A percentile compares a stretch with the other conserved stretches of the same genome.
These are phyloP conservation scores for Apaloderma vittatum DNA, from an alignment of 2,113 vertebrate species.

Conservation along the genomic window DNA sequence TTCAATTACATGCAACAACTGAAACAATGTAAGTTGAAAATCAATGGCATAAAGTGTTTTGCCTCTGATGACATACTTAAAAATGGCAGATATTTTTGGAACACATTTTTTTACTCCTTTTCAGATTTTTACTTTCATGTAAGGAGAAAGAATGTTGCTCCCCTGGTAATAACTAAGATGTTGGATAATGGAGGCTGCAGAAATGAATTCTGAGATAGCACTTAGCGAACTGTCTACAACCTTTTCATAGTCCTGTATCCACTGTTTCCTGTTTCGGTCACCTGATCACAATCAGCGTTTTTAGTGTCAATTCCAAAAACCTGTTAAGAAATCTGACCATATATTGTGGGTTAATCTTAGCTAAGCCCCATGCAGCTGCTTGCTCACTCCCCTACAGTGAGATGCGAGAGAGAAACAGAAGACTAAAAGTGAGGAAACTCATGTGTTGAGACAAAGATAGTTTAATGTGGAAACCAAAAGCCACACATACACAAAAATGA, in stretches of 20 bases:
- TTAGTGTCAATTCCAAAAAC: neutral
- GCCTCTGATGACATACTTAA: neutral
- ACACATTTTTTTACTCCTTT: neutral
- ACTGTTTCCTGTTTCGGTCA: neutral
- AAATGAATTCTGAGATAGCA: neutral
- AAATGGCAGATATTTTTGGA: neutral
- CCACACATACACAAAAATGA: neutral
- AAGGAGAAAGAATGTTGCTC: neutral
- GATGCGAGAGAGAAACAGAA: neutral
- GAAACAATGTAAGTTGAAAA: neutral
- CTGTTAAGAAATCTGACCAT: neutral
- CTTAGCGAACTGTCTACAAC: neutral
- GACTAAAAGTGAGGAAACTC: neutral
- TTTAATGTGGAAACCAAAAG: neutral
- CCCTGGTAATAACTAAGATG: neutral
- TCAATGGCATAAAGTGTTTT: neutral
- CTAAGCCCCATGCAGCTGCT: accelerated
- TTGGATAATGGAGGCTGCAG: accelerated
- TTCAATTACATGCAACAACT: neutral
- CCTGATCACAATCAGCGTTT: neutral
- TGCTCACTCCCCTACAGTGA: accelerated
- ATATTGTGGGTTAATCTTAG: neutral
- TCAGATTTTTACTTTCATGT: neutral
- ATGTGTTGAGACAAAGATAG: neutral
- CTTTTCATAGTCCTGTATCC: neutral